Base-by-base conservation (phyloP, 2,113 vertebrate genomes). In the Serinus canaria region DNA sequence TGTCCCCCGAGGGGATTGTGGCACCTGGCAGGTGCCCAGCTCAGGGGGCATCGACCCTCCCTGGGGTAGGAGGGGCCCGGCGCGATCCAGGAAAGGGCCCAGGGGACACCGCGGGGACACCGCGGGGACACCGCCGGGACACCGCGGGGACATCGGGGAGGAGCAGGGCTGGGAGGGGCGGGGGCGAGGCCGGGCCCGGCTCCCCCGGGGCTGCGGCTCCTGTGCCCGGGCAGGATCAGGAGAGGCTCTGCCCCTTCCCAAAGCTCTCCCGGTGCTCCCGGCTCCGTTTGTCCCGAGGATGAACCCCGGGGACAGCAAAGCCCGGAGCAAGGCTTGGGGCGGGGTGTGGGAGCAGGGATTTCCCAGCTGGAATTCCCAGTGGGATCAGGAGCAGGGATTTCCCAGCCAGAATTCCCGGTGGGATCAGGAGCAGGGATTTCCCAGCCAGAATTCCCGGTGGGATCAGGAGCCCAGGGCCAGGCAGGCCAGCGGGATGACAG, bases 121-220 rank as follows among this genome's bases (percentile, higher is more conserved):
- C 55, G 69, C 59, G 28, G 75, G 47, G n/a, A 18, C 13, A 39
- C 39, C 39, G 4, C 0, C 3, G 83, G 49, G 46, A 44, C 5
- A 1, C 3, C 55, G 24, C 20, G 22, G 74, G 47, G n/a, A 18
- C 13, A 10, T 0, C 60, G 4, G 4, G n/a, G n/a, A n/a, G n/a
- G n/a, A n/a, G n/a, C n/a, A n/a, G n/a, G n/a, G n/a, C n/a, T n/a
- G n/a, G n/a, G n/a, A n/a, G n/a, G n/a, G n/a, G n/a, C n/a, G n/a
- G 47, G 47, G 47, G 47, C 47, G 22, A 47, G 30, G 47, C 41
- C 46, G 20, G 67, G 15, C 30, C 64, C 55, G 20, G 24, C 59
- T 55, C 35, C 50, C 56, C 11, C 39, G 39, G 39, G 39, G 39
- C 0, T 47, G 46, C 10, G 3, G 28, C 5, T 1, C 53, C 59